Percentiles rank a stretch among this genome's conserved stretches.
Conservation (phyloP, 2,888 invertebrate species). For the Ormia ochracea region DNA sequence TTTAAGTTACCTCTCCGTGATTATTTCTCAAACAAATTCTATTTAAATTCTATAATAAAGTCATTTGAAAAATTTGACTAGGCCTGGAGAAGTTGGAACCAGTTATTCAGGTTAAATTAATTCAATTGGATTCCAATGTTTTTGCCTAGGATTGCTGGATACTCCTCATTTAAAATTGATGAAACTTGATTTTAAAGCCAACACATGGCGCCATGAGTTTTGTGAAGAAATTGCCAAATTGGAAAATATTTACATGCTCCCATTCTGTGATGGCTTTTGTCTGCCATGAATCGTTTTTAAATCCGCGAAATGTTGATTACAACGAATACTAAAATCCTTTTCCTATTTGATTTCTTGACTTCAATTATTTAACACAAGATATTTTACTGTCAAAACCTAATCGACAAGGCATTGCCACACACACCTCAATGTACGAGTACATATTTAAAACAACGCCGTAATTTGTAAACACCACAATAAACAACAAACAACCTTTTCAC, state of each 20-base stretch:
- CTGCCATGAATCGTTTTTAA: background rate
- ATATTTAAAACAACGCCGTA: conserved; percentile 17
- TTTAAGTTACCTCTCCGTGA: too few species aligned
- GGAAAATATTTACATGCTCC: background rate
- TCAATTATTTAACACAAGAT: background rate
- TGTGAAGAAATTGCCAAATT: too few species aligned
- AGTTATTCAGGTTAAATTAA: too few species aligned
- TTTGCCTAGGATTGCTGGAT: too few species aligned
- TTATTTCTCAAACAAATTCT: too few species aligned
- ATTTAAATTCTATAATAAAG: too few species aligned
- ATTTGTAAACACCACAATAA: conserved; percentile 18
- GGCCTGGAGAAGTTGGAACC: too few species aligned
- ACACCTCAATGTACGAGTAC: background rate
- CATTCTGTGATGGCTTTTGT: background rate
- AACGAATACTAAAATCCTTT: background rate
- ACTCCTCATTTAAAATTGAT: too few species aligned
- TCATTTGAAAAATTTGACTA: too few species aligned
- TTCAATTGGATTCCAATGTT: too few species aligned
- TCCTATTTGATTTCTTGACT: background rate
- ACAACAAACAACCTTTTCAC: background rate
- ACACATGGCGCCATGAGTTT: too few species aligned
- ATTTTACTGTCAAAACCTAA: background rate
- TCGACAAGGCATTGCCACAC: background rate
- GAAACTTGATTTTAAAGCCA: too few species aligned
- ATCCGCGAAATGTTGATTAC: background rate